phyloP scores from a whole-genome alignment of 2,888 invertebrate genomes.

The Microchrysa polita region DNA sequence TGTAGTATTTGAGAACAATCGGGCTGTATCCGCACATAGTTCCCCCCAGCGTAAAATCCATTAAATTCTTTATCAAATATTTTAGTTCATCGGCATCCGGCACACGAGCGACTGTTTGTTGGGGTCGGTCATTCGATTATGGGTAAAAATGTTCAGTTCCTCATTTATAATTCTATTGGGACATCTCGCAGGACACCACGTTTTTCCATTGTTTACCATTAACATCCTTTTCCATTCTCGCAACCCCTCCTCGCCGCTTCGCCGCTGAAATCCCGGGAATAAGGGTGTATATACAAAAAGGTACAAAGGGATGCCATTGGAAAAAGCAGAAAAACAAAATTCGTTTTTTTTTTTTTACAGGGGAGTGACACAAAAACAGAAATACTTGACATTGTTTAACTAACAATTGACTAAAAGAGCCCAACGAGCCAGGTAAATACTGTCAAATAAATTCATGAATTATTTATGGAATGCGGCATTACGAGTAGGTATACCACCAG shows the following conservation, averaged over 20 bases:
- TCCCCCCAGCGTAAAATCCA: not conserved
- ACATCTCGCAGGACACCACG: slow-evolving; percentile 39
- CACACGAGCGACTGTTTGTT: not conserved
- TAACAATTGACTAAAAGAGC: slow-evolving; percentile 40
- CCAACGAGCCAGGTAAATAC: slow-evolving; percentile 45
- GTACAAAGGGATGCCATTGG: not conserved
- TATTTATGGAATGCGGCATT: slow-evolving; percentile 30
- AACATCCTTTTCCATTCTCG: slow-evolving; percentile 10
- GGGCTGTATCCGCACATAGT: not conserved
- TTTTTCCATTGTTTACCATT: slow-evolving; percentile 34
- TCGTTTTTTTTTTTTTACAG: too few relatives aligned
- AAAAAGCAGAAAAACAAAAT: slow-evolving; percentile 17
- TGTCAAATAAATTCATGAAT: slow-evolving; percentile 48
- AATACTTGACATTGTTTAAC: slow-evolving; percentile 34
- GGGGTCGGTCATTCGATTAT: slow-evolving; percentile 31
- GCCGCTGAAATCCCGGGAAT: slow-evolving; percentile 31
- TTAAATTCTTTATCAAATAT: slow-evolving; percentile 32
- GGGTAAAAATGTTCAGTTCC: slow-evolving; percentile 30
- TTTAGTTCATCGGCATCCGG: not conserved
- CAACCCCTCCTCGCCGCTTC: too few relatives aligned
- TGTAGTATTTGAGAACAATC: slow-evolving; percentile 32
- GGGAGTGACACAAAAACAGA: slow-evolving; percentile 22
- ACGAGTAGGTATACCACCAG: too few relatives aligned
- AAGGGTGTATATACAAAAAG: slow-evolving; percentile 16
- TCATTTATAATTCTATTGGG: slow-evolving; percentile 42